Percentiles rank a stretch among this genome's conserved stretches.
These are phyloP conservation scores for Pogonocichla stellata DNA, from an alignment of 2,113 vertebrate species.

Conservation along the genomic window DNA sequence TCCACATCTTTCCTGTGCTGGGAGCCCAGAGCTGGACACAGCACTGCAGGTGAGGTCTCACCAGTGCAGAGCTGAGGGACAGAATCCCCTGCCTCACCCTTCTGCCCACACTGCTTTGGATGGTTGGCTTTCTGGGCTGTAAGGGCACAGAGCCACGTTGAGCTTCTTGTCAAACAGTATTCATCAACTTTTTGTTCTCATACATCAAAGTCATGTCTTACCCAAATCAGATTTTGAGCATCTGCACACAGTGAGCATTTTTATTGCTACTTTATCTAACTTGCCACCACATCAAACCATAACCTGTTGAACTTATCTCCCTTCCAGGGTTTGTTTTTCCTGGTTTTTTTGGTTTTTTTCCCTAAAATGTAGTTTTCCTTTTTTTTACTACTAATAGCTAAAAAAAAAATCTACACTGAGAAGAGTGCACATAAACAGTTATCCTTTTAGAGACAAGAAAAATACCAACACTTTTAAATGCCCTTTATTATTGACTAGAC, in stretches of 20 bases:
- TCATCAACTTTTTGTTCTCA: neutral
- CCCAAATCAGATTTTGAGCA: neutral
- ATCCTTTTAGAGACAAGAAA: neutral
- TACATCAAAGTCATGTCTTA: neutral
- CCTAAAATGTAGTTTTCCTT: neutral
- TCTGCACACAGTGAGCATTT: neutral
- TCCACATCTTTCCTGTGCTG: neutral
- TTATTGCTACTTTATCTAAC: neutral
- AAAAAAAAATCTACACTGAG: neutral
- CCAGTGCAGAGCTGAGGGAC: neutral
- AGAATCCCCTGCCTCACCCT: neutral
- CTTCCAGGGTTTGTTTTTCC: neutral
- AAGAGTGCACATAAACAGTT: neutral
- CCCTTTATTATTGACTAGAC: neutral
- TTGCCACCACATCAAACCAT: neutral
- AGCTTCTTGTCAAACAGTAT: neutral
- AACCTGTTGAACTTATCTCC: neutral
- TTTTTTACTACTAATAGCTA: neutral
- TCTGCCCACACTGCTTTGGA: rapidly evolving
- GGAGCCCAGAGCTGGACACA: neutral
- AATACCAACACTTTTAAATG: neutral
- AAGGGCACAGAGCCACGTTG: neutral
- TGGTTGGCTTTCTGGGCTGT: neutral
- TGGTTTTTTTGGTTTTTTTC: too few species aligned
- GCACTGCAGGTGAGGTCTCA: neutral